Evolutionary conservation across 2,797 vertebrate species (phyloP).

Genomic region (Ambastaia sidthimunki): DNA sequence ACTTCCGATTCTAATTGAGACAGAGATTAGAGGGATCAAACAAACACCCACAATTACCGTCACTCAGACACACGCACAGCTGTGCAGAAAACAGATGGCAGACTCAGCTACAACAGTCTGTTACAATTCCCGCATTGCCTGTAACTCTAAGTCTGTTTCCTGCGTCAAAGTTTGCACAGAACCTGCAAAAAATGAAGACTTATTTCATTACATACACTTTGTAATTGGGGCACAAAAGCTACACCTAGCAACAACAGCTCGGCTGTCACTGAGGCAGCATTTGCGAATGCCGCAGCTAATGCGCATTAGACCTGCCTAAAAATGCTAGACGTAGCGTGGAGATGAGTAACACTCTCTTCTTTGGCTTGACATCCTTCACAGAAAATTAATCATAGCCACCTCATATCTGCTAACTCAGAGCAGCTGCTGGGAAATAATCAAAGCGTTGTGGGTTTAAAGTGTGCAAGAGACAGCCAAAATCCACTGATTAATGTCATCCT

Average conservation of each 20-base stretch:
- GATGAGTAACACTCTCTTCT: slow-evolving; percentile 34
- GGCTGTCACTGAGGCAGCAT: background rate
- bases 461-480: background rate
- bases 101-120: slow-evolving; percentile 19
- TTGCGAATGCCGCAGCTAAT: slow-evolving; percentile 2
- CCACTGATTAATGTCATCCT: slow-evolving; percentile 16
- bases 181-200: slow-evolving; percentile 13
- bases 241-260: background rate
- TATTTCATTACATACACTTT: background rate
- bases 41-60: slow-evolving; percentile 58
- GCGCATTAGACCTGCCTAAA: slow-evolving; percentile 16
- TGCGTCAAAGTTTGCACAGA: background rate
- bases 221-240: slow-evolving; percentile 15
- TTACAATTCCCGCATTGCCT: background rate
- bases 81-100: slow-evolving; percentile 49
- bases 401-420: slow-evolving; percentile 33
- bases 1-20: slow-evolving; percentile 44
- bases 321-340: slow-evolving; percentile 17
- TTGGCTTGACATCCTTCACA: slow-evolving; percentile 2
- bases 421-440: slow-evolving; percentile 25
- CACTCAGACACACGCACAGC: slow-evolving; percentile 58
- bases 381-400: slow-evolving; percentile 23
- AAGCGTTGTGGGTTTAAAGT: background rate
- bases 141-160: background rate
- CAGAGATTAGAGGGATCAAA: slow-evolving; percentile 50